Conservation (phyloP, 1,140 invertebrate species). For the Drosophila sulfurigaster region DNA sequence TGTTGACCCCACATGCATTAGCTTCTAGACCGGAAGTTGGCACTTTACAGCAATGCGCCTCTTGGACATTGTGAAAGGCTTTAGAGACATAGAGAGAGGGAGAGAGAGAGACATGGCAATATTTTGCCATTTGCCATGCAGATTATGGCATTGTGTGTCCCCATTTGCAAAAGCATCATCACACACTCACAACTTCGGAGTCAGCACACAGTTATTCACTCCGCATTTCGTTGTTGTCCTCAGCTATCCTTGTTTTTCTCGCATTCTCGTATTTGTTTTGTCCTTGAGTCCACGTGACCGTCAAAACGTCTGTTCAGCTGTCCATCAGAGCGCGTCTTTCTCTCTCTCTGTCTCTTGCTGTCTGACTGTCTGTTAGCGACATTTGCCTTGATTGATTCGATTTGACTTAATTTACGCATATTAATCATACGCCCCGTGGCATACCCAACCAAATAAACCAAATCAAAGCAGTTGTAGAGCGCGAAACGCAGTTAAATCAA, state of each 20-base stretch:
- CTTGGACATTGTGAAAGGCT: constrained; percentile 33
- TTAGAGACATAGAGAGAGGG: neutral
- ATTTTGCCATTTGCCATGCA: constrained; percentile 70
- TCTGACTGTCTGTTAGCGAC: constrained; percentile 48
- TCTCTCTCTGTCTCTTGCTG: constrained; percentile 11
- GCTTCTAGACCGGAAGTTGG: constrained; percentile 67
- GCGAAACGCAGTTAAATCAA: constrained; percentile 31
- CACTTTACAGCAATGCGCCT: constrained; percentile 67
- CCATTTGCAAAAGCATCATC: neutral
- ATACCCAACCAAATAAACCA: constrained; percentile 19
- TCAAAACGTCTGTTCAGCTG: constrained; percentile 16
- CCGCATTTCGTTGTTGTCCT: neutral
- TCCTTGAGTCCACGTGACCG: constrained; percentile 23
- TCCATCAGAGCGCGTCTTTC: constrained; percentile 19
- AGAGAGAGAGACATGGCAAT: constrained; percentile 23
- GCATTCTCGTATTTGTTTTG: constrained; percentile 5
- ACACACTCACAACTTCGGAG: no score
- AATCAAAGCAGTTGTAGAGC: constrained; percentile 46
- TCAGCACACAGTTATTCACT: no score
- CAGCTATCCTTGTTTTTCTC: constrained; percentile 12
- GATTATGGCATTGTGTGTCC: constrained; percentile 41
- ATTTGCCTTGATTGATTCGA: constrained; percentile 79
- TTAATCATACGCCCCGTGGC: constrained; percentile 75
- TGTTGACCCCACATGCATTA: constrained; percentile 50
- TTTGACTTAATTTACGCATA: constrained; percentile 82